Evolutionary conservation across 2,797 vertebrate genomes (phyloP).

Genomic region (Mus minutoides): DNA sequence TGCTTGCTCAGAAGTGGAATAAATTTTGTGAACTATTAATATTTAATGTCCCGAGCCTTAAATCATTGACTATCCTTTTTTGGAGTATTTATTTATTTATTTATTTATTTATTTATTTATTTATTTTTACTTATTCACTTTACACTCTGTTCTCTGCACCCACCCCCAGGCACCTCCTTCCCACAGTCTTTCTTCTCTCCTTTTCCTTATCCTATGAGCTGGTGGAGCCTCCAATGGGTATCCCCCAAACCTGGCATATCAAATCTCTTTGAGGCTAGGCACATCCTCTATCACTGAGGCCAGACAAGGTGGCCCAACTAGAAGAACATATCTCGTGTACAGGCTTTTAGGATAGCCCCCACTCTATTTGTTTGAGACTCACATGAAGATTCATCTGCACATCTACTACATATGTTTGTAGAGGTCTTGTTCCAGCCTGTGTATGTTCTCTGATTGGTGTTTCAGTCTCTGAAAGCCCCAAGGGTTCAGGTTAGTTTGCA

Average conservation of each 20-base stretch:
- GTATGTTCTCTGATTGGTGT: not conserved
- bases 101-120: not conserved
- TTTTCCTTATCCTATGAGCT: not conserved
- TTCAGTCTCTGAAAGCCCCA: not conserved
- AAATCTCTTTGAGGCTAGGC: not conserved
- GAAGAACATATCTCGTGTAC: not conserved
- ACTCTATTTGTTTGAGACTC: not conserved
- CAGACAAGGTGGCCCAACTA: not conserved
- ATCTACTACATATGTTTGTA: not conserved
- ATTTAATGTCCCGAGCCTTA: conserved; percentile 79
- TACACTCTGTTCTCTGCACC: not conserved
- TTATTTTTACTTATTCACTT: not conserved
- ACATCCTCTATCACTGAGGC: not conserved
- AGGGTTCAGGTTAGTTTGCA: not conserved
- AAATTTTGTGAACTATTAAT: conserved; percentile 83
- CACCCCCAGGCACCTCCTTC: not conserved
- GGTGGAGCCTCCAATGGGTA: not conserved
- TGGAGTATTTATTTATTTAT: not conserved
- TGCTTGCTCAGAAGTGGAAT: conserved; percentile 73
- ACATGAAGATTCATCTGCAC: not conserved
- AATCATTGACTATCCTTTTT: conserved; percentile 68
- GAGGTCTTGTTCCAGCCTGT: not conserved
- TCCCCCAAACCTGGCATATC: not conserved
- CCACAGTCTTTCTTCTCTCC: not conserved
- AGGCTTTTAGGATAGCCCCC: not conserved